Evolutionary conservation across 2,888 invertebrate genomes (phyloP), one percentile per base, ranked within the genome.

Genomic region (Encarsia formosa): DNA sequence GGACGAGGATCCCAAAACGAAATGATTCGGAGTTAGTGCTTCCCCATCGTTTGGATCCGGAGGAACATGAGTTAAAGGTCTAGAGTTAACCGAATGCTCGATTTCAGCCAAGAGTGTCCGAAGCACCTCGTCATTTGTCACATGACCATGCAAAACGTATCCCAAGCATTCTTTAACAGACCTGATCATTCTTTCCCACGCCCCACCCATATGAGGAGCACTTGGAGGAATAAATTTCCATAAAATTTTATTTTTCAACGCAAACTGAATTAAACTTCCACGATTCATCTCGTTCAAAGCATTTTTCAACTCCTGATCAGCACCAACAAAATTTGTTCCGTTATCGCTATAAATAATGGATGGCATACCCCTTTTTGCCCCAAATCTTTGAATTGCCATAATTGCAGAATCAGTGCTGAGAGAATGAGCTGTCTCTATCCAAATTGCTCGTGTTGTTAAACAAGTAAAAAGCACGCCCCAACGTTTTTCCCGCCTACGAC

Each of bases 11-110:
- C 50, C 43, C n/a, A 43, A n/a, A 2, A 50, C 16, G 24, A 50
- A 50, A 18, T 50, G 50, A 37, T 50, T 50, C 11, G 37, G 38
- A 3, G 43, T 50, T n/a, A 50, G 20, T 15, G 41, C 35, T 19
- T 49, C 49, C 2, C n/a, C 6, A 23, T 43, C 43, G 5, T 22
- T n/a, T 2, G 42, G 16, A 11, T 43, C 42, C 9, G 22, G 4
- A 1, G 38, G 32, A 13, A 43, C 43, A 19, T 37, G 29, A 5
- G 44, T 50, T 13, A 50, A 20, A 11, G 50, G 44, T 5, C 43
- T 43, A 8, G 31, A 43, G 18, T 37, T 50, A 11, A 49, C 35
- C 3, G 20, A 9, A n/a, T 32, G 49, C 16, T 49, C 49, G 8
- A 23, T 40, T 24, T 49, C 41, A 9, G 34, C n/a, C 4, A 42